Base-by-base conservation (phyloP, 2,113 vertebrate species). In the Cyanoliseus patagonus region DNA sequence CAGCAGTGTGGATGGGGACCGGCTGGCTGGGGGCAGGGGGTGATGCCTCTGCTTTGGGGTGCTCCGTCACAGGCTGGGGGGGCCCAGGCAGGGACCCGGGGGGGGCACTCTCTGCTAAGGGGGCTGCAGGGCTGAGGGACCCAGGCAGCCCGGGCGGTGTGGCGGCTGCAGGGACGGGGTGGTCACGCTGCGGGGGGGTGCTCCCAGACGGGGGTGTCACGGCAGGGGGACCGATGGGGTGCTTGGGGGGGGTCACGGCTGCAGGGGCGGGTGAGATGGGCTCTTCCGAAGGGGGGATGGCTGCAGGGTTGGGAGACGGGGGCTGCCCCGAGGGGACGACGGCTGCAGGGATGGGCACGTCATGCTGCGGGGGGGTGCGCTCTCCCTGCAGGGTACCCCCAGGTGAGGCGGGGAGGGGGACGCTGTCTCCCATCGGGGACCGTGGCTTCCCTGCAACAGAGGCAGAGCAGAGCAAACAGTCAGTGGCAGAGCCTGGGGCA, bases 401-500 rank as follows among this genome's bases (percentile, higher is more conserved):
- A 9, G 88, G 88, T 0, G 13, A 6, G 3, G 88, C 20, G 5
- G 27, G 6, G 18, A 59, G 86, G 27, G 53, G 39, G 75, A 76
- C 24, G 53, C 69, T 90, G 88, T 94, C 90, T 83, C 87, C 66
- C 93, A 95, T 92, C 24, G 24, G 93, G 90, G 82, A 88, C 6
- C 85, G 93, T 86, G 93, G 95, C 80, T 95, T 97, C 95, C 82
- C 97, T 96, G 95, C 57, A 92, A 94, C 51, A 79, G 73, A 72
- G 33, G 17, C 41, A 84, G 63, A 94, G 75, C 67, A 77, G n/a
- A 90, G 63, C 9, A 6, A 51, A 24, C 0, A 27, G 77, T 95
- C 52, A 90, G n/a, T 12, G 80, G n/a, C 49, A 86, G 81, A 53
- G 44, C 67, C 2, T 35, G 53, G 51, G 64, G 66, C 55, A 94